phyloP scores from a whole-genome alignment of 2,888 invertebrate genomes.

The Pomacea canaliculata region DNA sequence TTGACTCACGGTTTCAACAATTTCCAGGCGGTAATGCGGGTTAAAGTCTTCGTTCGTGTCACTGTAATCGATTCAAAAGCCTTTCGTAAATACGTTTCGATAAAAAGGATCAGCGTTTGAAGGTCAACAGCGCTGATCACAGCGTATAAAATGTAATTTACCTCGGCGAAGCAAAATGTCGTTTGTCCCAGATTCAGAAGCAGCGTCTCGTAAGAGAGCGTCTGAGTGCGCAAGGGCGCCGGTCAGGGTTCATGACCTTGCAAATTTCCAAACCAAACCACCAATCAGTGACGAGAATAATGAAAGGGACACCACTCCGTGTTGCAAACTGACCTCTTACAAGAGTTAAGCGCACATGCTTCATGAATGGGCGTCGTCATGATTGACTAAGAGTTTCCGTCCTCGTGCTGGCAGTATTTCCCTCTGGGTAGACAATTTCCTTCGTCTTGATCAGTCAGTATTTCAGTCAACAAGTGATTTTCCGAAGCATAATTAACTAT shows the following conservation, averaged over 20 bases:
- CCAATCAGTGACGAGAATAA: slow-evolving; percentile 14
- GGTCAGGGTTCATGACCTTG: slow-evolving; percentile 30
- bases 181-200: slow-evolving; percentile 17
- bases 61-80: no score
- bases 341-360: not conserved
- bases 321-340: not conserved
- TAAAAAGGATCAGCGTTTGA: not conserved
- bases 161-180: slow-evolving; percentile 18
- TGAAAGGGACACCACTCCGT: slow-evolving; percentile 14
- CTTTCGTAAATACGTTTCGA: not conserved
- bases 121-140: not conserved
- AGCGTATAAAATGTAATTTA: not conserved
- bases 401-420: no score
- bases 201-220: slow-evolving; percentile 14
- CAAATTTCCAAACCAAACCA: slow-evolving; percentile 29
- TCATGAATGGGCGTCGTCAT: slow-evolving; percentile 15
- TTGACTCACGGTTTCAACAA: not conserved
- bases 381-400: no score
- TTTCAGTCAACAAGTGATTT: no score
- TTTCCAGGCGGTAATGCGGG: not conserved
- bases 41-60: not conserved
- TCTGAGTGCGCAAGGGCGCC: slow-evolving; percentile 15
- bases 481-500: no score
- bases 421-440: no score
- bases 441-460: no score